These are phyloP conservation scores for Acipenser ruthenus DNA, from an alignment of 2,797 vertebrate genomes.

Conservation along the genomic window DNA sequence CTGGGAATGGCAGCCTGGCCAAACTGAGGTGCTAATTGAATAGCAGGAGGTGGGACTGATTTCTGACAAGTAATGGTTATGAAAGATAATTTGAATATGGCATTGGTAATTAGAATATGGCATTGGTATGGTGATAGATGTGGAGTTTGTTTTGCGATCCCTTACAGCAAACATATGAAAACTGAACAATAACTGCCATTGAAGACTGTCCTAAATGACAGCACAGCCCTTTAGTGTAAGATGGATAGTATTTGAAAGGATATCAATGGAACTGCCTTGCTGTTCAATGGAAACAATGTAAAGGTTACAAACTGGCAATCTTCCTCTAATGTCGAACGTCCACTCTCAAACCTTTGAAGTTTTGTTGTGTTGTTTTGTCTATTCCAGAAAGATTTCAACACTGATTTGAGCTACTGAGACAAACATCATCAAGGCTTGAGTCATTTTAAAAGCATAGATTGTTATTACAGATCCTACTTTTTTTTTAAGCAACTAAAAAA, in stretches of 20 bases:
- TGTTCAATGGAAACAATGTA: no score
- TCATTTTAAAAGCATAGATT: no score
- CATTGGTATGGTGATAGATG: slow-evolving; percentile 40
- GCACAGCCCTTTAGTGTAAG: neutral
- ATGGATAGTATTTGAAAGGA: no score
- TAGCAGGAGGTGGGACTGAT: slow-evolving; percentile 46
- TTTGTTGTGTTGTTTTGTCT: no score
- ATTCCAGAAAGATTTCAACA: no score
- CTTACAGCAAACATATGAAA: slow-evolving; percentile 29
- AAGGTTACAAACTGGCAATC: no score
- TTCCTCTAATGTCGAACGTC: no score
- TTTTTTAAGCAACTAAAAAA: no score
- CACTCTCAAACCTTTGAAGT: no score
- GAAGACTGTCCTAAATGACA: neutral
- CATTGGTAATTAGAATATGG: slow-evolving; percentile 56
- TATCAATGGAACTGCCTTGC: neutral
- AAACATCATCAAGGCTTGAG: no score
- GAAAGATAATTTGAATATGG: slow-evolving; percentile 60
- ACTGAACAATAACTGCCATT: neutral
- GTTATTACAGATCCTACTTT: no score
- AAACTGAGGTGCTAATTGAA: slow-evolving; percentile 69
- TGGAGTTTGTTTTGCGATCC: slow-evolving; percentile 10
- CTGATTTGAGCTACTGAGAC: no score
- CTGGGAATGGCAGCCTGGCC: slow-evolving; percentile 30
- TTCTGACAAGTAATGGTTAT: slow-evolving; percentile 45